phyloP scores from a whole-genome alignment of 2,113 vertebrate species.

The Laticauda colubrina region DNA sequence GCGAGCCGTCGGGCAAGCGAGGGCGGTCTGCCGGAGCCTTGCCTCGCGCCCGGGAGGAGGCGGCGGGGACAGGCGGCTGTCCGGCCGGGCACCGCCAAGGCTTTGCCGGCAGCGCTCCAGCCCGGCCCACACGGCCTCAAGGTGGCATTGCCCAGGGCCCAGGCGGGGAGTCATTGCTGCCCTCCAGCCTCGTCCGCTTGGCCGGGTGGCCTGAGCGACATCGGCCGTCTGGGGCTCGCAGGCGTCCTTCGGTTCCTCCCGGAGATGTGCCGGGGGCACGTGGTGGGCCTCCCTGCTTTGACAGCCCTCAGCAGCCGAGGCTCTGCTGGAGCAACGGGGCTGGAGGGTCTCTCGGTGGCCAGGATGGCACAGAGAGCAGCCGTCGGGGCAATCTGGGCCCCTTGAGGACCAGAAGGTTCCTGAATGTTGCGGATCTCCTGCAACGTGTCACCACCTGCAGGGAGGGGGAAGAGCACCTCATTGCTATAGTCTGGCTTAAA shows the following conservation, averaged over 20 bases:
- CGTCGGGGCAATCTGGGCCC: background rate
- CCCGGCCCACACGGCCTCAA: background rate
- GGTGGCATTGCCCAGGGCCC: background rate
- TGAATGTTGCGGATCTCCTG: background rate
- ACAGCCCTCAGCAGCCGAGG: background rate
- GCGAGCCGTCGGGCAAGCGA: background rate
- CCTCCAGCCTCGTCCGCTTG: background rate
- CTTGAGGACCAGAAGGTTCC: background rate
- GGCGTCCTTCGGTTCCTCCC: background rate
- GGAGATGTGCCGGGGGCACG: background rate
- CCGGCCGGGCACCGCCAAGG: background rate
- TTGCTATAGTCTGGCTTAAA: background rate
- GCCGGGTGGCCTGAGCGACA: background rate
- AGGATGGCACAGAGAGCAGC: background rate
- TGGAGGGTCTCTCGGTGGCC: too few relatives aligned
- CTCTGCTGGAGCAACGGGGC: background rate
- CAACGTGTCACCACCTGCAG: accelerated
- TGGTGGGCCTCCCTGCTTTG: background rate
- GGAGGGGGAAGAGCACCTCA: background rate
- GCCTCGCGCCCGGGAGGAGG: background rate
- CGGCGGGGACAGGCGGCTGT: background rate
- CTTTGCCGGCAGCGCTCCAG: background rate
- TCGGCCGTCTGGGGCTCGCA: background rate
- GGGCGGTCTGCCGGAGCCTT: background rate
- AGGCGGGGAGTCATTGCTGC: background rate